Conservation (phyloP, 1,140 invertebrate genomes). For the Acyrthosiphon pisum region DNA sequence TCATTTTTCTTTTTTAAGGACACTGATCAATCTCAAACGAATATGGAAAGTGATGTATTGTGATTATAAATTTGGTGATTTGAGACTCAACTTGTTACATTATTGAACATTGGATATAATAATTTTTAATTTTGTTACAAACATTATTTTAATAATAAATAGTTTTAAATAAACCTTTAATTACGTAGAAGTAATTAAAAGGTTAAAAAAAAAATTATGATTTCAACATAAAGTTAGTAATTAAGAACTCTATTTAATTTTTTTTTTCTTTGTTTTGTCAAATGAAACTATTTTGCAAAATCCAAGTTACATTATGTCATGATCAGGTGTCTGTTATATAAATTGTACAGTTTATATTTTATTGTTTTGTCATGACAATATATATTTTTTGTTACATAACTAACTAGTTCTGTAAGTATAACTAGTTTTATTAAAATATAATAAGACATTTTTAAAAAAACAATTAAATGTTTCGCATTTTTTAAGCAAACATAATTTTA, state of each 20-base stretch:
- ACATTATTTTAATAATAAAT: constrained; percentile 43
- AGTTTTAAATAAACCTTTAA: constrained; percentile 17
- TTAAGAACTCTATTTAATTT: constrained; percentile 18
- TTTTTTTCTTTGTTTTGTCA: background rate
- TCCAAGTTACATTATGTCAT: constrained; percentile 22
- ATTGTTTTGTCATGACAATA: constrained; percentile 44
- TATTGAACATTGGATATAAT: constrained; percentile 43
- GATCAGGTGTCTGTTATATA: constrained; percentile 53
- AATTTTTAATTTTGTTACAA: constrained; percentile 56
- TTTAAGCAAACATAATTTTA: too few relatives aligned
- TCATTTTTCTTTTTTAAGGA: constrained; percentile 39
- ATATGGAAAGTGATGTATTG: constrained; percentile 57
- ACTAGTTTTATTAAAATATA: constrained; percentile 46
- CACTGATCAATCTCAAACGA: constrained; percentile 42
- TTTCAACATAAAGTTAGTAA: background rate
- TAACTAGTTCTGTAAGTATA: constrained; percentile 35
- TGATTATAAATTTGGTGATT: constrained; percentile 48
- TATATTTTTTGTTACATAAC: constrained; percentile 54
- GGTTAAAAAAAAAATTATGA: constrained; percentile 21
- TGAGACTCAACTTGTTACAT: constrained; percentile 24
- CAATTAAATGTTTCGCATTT: background rate
- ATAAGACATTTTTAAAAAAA: constrained; percentile 36
- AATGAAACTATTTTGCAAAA: constrained; percentile 12
- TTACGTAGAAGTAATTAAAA: background rate
- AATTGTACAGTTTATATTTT: constrained; percentile 55